Conservation (phyloP, 2,888 invertebrate species). For the Shargacucullia verbasci region DNA sequence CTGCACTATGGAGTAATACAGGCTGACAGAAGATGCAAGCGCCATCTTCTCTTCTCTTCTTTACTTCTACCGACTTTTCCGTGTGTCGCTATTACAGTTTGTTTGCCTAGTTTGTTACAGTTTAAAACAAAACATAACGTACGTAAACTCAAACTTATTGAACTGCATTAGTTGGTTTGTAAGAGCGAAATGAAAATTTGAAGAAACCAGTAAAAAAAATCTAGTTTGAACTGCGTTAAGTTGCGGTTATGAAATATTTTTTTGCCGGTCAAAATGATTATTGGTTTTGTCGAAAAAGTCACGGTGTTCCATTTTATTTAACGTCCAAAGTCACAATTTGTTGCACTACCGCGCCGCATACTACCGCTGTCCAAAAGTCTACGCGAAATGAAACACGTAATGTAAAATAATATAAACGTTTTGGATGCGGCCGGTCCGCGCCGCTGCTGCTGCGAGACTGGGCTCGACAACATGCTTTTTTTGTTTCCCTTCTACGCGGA, state of each 20-base stretch:
- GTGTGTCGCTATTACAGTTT: slow-evolving; percentile 79
- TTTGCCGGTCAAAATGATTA: slow-evolving; percentile 67
- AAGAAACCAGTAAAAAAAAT: slow-evolving; percentile 77
- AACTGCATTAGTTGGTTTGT: slow-evolving; percentile 75
- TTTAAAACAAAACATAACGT: slow-evolving; percentile 77
- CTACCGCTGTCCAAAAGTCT: slow-evolving; percentile 86
- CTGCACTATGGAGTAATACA: slow-evolving; percentile 92
- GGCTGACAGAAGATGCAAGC: slow-evolving; percentile 91
- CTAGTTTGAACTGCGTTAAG: slow-evolving; percentile 87
- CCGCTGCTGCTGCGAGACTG: slow-evolving; percentile 84
- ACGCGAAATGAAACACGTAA: slow-evolving; percentile 89
- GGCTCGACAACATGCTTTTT: slow-evolving; percentile 73
- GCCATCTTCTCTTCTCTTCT: slow-evolving; percentile 83
- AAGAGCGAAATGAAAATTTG: slow-evolving; percentile 64
- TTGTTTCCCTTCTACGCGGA: slow-evolving; percentile 79
- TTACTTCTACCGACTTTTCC: slow-evolving; percentile 60
- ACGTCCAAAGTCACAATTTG: slow-evolving; percentile 86
- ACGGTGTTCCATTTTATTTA: slow-evolving; percentile 77
- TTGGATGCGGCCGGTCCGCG: slow-evolving; percentile 84
- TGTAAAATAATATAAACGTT: slow-evolving; percentile 84
- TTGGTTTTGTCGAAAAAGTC: slow-evolving; percentile 62
- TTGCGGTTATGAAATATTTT: slow-evolving; percentile 80
- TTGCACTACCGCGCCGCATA: slow-evolving; percentile 81
- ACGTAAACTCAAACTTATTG: slow-evolving; percentile 72
- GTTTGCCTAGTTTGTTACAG: slow-evolving; percentile 63